Base-by-base conservation (phyloP, 2,888 invertebrate genomes). In the Axea sp. region DNA sequence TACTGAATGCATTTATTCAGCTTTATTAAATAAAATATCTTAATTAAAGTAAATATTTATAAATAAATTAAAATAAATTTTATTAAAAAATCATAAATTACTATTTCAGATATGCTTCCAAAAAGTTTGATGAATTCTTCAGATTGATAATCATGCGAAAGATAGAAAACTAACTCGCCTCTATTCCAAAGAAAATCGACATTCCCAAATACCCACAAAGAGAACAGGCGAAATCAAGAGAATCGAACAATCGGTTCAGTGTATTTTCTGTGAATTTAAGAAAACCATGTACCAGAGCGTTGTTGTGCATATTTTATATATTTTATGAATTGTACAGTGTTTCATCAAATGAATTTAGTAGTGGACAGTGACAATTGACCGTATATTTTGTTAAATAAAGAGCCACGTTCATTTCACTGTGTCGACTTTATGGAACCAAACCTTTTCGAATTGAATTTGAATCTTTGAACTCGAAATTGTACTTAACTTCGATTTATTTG, bases 321-420 rank as follows among this genome's bases (percentile, higher is more conserved):
- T 72, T 65, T 72, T 59, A 72, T 65, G 72, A 65, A 73, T 73
- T 73, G 72, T 73, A 73, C 65, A 73, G 72, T 65, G 59, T 73
- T 73, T 73, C n/a, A n/a, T n/a, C 7, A 60, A 73, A 65, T 65
- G 53, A 59, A n/a, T 73, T 65, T 73, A 71, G 55, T 41, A 73
- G 51, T 53, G 35, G 24, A 72, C 30, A 53, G 39, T 69, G 53
- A 69, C 69, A 69, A 64, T 59, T 72, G 64, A 72, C 57, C 41
- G 26, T 64, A 57, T 72, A 72, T 64, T 72, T 72, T 72, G 33
- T 64, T 72, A 64, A 72, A 64, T 64, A 72, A 72, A 72, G 15
- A 64, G 57, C 62, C 62, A 35, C 26, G 62, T 71, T 71, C 57
- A 57, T 71, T 71, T 71, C 62, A 55, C 26, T 35, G 62, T 71